These are phyloP conservation scores for Brenthis hecate DNA, from an alignment of 2,888 invertebrate genomes.

Conservation along the genomic window DNA sequence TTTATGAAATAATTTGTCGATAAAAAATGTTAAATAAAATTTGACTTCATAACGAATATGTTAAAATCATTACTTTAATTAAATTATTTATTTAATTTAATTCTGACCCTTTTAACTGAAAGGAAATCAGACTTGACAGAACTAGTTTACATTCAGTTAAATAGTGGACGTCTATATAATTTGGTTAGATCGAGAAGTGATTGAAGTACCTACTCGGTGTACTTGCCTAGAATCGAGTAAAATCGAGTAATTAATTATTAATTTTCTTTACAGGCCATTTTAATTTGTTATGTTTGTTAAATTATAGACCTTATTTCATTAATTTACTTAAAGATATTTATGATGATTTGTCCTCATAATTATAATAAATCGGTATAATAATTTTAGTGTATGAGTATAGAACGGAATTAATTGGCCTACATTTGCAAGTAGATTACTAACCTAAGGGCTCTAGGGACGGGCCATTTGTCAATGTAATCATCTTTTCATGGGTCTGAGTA, in stretches of 20 bases:
- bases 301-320: too few species aligned
- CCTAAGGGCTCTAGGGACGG: constrained; percentile 53
- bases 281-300: too few species aligned
- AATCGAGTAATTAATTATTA: not conserved
- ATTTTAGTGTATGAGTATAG: constrained; percentile 47
- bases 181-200: constrained; percentile 3
- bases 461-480: constrained; percentile 71
- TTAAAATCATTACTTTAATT: not conserved
- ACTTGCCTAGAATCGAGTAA: not conserved
- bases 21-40: too few species aligned
- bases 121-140: constrained; percentile 9
- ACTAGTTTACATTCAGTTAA: constrained; percentile 10
- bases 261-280: not conserved
- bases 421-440: constrained; percentile 65
- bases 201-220: not conserved
- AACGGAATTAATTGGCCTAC: constrained; percentile 64
- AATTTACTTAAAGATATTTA: not conserved
- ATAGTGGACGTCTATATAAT: constrained; percentile 7
- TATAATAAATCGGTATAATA: constrained; percentile 44
- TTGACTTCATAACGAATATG: not conserved
- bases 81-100: not conserved
- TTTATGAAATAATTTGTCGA: too few species aligned
- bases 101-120: not conserved
- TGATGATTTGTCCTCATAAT: constrained; percentile 11
- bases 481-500: constrained; percentile 59